Conservation (phyloP, 2,888 invertebrate species). For the Dynastes tityus region DNA sequence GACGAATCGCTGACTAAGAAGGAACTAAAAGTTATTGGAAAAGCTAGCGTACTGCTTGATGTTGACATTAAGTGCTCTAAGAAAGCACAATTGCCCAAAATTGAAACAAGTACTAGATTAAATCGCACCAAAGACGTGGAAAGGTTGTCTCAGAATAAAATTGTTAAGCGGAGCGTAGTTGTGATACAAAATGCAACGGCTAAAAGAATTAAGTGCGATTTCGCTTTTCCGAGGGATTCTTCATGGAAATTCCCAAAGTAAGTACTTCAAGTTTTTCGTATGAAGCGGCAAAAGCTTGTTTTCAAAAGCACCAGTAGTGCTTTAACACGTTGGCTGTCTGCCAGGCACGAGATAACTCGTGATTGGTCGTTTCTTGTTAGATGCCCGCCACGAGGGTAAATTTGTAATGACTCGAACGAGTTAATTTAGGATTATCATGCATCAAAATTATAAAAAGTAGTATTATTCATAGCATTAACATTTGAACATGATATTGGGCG, state of each 20-base stretch:
- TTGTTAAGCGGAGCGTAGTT: background rate
- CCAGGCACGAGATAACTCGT: too few species aligned
- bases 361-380: too few species aligned
- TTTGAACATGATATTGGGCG: too few species aligned
- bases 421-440: too few species aligned
- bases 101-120: slow-evolving; percentile 9
- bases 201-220: background rate
- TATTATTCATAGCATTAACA: too few species aligned
- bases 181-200: slow-evolving; percentile 10
- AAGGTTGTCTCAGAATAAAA: background rate
- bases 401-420: too few species aligned
- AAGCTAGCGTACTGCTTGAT: slow-evolving; percentile 10
- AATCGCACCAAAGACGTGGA: slow-evolving; percentile 45
- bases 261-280: background rate
- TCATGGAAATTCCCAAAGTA: slow-evolving; percentile 9
- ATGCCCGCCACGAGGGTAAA: too few species aligned
- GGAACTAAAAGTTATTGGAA: slow-evolving; percentile 37
- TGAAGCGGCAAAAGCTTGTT: background rate
- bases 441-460: too few species aligned
- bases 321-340: too few species aligned
- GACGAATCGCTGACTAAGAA: slow-evolving; percentile 44
- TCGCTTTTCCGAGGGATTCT: background rate
- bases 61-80: background rate
- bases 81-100: slow-evolving; percentile 3
- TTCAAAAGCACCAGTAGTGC: too few species aligned